These are phyloP conservation scores for Corythaixoides concolor DNA, from an alignment of 2,113 vertebrate species.

Conservation along the genomic window DNA sequence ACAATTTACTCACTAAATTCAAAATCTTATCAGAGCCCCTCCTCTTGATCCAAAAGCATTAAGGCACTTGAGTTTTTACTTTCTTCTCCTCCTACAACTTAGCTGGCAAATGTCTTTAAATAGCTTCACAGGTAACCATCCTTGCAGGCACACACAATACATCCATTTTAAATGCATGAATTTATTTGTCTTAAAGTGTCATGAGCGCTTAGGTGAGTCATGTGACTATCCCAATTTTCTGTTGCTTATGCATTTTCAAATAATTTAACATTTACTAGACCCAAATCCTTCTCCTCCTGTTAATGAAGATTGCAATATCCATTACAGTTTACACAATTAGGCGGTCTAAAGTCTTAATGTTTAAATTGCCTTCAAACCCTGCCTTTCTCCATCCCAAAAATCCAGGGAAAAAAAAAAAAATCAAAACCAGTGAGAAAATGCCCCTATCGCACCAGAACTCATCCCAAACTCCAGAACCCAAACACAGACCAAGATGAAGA, in stretches of 20 bases:
- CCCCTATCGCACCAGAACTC: background rate
- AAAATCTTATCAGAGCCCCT: background rate
- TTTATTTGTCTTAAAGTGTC: background rate
- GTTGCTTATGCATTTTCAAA: background rate
- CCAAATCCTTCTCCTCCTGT: background rate
- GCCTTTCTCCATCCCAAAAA: background rate
- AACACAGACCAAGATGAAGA: background rate
- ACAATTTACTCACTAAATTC: background rate
- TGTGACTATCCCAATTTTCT: background rate
- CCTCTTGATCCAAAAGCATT: background rate
- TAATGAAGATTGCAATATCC: background rate
- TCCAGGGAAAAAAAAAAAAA: background rate
- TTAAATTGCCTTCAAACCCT: background rate
- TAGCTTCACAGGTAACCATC: background rate
- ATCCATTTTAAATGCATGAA: background rate
- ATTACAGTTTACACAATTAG: background rate
- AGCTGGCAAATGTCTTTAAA: background rate
- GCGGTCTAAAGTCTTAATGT: background rate
- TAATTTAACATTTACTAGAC: background rate
- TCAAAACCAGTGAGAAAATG: background rate
- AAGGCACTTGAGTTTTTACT: background rate
- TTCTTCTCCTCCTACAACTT: background rate
- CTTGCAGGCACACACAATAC: fast-evolving
- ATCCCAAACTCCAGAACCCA: background rate
- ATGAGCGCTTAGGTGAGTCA: background rate